Evolutionary conservation across 1,140 invertebrate genomes (phyloP).

Genomic region (Pomacea maculata): DNA sequence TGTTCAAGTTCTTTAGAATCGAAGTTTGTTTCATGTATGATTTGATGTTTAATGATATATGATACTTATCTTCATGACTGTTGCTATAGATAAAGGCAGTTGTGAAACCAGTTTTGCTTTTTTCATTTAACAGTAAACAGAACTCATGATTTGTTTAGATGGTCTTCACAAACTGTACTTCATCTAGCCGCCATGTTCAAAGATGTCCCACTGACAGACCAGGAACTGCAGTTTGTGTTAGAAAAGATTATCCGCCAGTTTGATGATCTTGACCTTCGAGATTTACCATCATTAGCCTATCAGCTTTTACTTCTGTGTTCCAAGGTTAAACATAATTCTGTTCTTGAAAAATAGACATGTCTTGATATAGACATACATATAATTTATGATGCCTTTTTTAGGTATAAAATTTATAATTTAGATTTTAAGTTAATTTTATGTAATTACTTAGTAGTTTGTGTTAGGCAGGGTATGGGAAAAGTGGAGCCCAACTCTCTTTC

Average conservation of each 20-base stretch:
- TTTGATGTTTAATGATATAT: background rate
- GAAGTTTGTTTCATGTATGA: background rate
- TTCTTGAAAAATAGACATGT: background rate
- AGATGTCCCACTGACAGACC: slow-evolving; percentile 59
- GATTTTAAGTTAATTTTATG: too few relatives aligned
- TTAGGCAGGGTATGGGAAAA: too few relatives aligned
- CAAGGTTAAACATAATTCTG: slow-evolving; percentile 42
- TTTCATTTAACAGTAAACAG: slow-evolving; percentile 7
- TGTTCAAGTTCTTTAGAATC: too few relatives aligned
- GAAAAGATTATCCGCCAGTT: slow-evolving; percentile 62
- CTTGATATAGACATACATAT: too few relatives aligned
- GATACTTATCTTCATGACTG: background rate
- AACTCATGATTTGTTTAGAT: slow-evolving; percentile 45
- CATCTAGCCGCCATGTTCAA: slow-evolving; percentile 58
- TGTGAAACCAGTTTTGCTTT: background rate
- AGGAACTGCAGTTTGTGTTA: slow-evolving; percentile 65
- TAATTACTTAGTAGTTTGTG: too few relatives aligned
- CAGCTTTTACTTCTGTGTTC: slow-evolving; percentile 62
- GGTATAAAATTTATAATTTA: too few relatives aligned
- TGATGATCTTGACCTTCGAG: slow-evolving; percentile 57
- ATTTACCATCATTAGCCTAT: slow-evolving; percentile 64
- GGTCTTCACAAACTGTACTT: slow-evolving; percentile 50
- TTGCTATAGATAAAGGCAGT: background rate
- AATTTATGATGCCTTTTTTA: too few relatives aligned
- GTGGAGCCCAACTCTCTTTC: too few relatives aligned